phyloP scores from a whole-genome alignment of 2,888 invertebrate species.

The Conomelus anceps region DNA sequence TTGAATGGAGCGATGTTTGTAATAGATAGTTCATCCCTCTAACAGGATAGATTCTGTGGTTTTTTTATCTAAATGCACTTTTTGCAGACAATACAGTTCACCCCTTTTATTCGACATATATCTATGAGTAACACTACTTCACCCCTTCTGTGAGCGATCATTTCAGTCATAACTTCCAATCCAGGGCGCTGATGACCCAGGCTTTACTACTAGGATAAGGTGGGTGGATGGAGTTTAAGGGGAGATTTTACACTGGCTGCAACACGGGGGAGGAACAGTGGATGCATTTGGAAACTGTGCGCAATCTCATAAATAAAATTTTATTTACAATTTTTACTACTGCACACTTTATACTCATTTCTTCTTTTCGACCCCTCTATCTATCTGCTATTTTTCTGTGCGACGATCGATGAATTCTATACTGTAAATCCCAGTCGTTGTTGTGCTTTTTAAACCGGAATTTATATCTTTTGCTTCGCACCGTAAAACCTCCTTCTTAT shows the following conservation, averaged over 20 bases:
- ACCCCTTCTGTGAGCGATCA: not conserved
- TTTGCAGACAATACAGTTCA: not conserved
- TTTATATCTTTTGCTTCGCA: not conserved
- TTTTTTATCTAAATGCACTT: not conserved
- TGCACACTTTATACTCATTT: not conserved
- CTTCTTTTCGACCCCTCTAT: not conserved
- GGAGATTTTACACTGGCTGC: not conserved
- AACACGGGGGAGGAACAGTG: too few relatives aligned
- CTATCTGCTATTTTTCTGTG: not conserved
- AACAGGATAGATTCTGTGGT: not conserved
- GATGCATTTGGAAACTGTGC: not conserved
- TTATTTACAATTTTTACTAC: not conserved
- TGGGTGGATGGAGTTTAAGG: not conserved
- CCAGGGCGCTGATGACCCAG: not conserved
- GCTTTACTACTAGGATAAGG: not conserved
- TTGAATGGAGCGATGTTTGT: not conserved
- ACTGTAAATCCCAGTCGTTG: not conserved
- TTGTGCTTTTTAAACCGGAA: not conserved
- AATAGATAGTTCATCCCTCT: not conserved
- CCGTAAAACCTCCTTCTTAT: not conserved
- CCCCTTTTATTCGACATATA: not conserved
- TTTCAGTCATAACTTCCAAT: not conserved
- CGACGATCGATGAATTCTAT: not conserved
- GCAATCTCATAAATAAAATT: not conserved
- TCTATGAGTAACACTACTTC: not conserved